Evolutionary conservation across 1,140 invertebrate genomes (phyloP).

Genomic region (Meloidogyne floridensis): DNA sequence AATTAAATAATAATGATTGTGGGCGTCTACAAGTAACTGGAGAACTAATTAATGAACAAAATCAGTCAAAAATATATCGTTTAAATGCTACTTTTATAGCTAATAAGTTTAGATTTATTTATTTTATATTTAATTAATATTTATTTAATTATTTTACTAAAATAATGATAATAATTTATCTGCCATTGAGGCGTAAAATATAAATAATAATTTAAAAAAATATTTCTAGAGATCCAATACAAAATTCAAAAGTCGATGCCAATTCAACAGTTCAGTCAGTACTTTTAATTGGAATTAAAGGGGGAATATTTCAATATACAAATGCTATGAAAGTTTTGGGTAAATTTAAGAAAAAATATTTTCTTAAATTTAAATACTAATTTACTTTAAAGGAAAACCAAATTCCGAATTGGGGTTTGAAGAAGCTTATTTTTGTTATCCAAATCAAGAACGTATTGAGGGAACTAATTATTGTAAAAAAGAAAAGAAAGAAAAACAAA

Average conservation of each 20-base stretch:
- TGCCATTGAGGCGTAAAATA: no score
- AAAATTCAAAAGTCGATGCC: constrained; percentile 63
- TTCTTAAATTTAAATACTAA: neutral
- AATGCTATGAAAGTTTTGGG: constrained; percentile 54
- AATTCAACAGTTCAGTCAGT: constrained; percentile 63
- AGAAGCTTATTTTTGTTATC: constrained; percentile 65
- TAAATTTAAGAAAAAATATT: neutral
- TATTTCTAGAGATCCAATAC: constrained; percentile 59
- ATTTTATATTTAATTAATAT: neutral
- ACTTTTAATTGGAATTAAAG: constrained; percentile 62
- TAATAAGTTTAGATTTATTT: constrained; percentile 46
- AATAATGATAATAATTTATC: no score
- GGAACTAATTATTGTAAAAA: constrained; percentile 5
- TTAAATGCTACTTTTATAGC: constrained; percentile 65
- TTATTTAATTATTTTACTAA: no score
- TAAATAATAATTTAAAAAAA: neutral
- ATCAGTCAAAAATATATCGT: constrained; percentile 50
- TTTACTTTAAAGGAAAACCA: constrained; percentile 52
- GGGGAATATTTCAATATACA: constrained; percentile 65
- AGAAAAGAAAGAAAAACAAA: neutral
- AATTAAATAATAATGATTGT: constrained; percentile 46
- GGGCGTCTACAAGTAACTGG: constrained; percentile 65
- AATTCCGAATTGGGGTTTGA: constrained; percentile 55
- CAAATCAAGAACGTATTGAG: constrained; percentile 46
- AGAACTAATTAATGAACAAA: constrained; percentile 49